Evolutionary conservation across 2,797 vertebrate genomes (phyloP), one percentile per base, ranked within the genome.

Genomic region (Ctenopoma kingsleyae): DNA sequence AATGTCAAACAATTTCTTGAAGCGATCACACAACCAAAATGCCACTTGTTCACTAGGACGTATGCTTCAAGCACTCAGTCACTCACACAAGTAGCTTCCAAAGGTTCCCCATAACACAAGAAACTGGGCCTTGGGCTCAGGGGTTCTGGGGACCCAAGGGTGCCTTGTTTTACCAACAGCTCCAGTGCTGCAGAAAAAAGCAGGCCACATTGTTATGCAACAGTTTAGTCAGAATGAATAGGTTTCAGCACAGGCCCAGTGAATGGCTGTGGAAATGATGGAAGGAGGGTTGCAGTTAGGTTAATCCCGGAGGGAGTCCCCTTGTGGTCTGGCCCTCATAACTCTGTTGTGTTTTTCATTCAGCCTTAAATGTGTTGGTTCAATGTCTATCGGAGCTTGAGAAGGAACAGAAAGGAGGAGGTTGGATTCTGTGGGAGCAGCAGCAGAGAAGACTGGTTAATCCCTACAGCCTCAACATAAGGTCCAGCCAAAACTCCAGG

Each of bases 121-220:
- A 84, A 72, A 72, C 54, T 71, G 49, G 71, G 73, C 67, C 70
- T 66, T 70, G 58, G 44, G 74, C 63, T 80, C 47, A 30, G 23
- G 36, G 74, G 58, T 49, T 74, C 64, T 77, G 71, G 82, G 72
- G 91, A 85, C 86, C 88, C 61, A 53, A 79, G 85, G 87, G 79
- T 80, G 62, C 81, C 82, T 85, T 93, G 90, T 93, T 94, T 90
- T 91, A 92, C 91, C 89, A 93, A 89, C 87, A 90, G 80, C 78
- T 84, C 75, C 60, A 54, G 71, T 75, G 49, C 85, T 78, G 54
- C 50, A 54, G 82, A 80, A 86, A 90, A 91, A 86, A 84, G 71
- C 86, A 68, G 81, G 70, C 68, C 6, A 55, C 74, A 87, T 93
- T 93, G 90, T 94, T 93, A 94, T 88, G 87, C 88, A 92, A 94